Conservation (phyloP, 2,113 vertebrate genomes). For the Mionectes macconnelli region DNA sequence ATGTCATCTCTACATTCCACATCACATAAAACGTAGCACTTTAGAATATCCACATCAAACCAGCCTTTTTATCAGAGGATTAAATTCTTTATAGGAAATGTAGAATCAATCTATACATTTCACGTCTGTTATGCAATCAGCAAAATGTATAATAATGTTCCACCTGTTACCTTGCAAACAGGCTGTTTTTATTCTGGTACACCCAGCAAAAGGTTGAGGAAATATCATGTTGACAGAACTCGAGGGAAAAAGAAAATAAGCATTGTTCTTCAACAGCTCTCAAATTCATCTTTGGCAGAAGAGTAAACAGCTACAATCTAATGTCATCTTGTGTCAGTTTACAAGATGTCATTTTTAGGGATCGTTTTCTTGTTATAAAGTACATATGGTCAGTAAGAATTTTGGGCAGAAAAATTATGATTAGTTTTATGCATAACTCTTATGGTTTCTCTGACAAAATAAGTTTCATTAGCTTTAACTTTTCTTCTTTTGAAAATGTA, state of each 20-base stretch:
- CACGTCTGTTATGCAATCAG: background rate
- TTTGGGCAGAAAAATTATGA: background rate
- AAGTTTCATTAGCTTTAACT: background rate
- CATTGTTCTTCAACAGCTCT: background rate
- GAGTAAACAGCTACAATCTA: background rate
- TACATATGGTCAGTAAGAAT: background rate
- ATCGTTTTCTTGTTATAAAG: background rate
- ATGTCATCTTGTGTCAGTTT: background rate
- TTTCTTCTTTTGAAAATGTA: background rate
- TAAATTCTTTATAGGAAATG: background rate
- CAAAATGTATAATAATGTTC: background rate
- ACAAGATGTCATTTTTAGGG: background rate
- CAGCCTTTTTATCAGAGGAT: background rate
- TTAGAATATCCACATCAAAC: background rate
- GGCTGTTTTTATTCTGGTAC: background rate
- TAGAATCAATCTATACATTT: background rate
- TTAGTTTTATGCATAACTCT: background rate
- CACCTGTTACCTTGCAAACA: background rate
- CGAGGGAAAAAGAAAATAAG: conserved; percentile 13
- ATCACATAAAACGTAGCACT: background rate
- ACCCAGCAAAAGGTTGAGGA: background rate
- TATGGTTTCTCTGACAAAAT: background rate
- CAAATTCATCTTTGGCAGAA: background rate
- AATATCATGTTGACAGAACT: background rate
- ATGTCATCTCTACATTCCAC: background rate